Evolutionary conservation across 2,888 invertebrate genomes (phyloP), one percentile per base, ranked within the genome.

Genomic region (Ochropleura plecta): DNA sequence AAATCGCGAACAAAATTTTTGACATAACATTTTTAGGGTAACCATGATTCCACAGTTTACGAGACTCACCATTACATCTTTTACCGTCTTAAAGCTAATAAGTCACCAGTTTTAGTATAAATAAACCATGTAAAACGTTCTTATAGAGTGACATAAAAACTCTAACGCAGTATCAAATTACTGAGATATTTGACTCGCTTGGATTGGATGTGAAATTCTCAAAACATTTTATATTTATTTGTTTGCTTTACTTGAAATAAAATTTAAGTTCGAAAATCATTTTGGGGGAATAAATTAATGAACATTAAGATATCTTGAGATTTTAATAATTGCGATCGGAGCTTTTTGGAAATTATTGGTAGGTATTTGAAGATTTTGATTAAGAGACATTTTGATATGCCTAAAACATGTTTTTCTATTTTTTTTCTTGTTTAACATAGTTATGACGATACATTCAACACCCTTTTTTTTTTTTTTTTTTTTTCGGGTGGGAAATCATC

Each of bases 81-180:
- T 73, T 73, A 75, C 70, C 16, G 51, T 18, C 20, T 16, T 55
- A 73, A 70, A 66, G 70, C 63, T 51, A 78, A 84, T 85, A 85
- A 86, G 86, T 86, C 76, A 84, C 72, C 30, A 55, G 76, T 66
- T 67, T 66, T 86, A 84, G 74, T 81, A 83, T 88, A 89, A 91
- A 90, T 88, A 86, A 87, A 82, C 74, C 79, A 83, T 82, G 84
- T 89, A 86, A 90, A 90, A 85, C 82, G 87, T 89, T 86, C 72
- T 76, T 86, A 84, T 88, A 90, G 90, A 88, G 82, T 92, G 89
- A 87, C 91, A 90, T 84, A 88, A 86, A 90, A 90, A 90, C 88
- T 86, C n/a, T n/a, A n/a, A 85, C 81, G 79, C 79, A 79, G 88
- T 88, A 76, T 93, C 82, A 78, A 9, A 85, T 93, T 92, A 87